Conservation (phyloP, 2,888 invertebrate species). For the Hypercompe scribonia region DNA sequence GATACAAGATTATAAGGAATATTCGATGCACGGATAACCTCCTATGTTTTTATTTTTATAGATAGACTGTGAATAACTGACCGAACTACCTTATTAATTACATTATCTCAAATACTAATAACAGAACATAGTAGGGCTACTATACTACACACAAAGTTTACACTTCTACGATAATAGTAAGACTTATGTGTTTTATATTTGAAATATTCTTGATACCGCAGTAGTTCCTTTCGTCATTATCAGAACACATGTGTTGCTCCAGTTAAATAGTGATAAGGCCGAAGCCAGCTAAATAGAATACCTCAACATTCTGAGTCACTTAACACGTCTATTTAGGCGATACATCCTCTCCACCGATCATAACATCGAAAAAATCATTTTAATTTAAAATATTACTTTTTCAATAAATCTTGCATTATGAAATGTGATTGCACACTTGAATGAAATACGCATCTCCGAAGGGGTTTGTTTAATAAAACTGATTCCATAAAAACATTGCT, state of each 20-base stretch:
- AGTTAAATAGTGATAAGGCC: constrained; percentile 37
- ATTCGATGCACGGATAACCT: not conserved
- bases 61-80: not conserved
- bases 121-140: not conserved
- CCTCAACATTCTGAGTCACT: constrained; percentile 30
- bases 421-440: constrained; percentile 18
- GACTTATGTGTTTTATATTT: too few relatives aligned
- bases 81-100: not conserved
- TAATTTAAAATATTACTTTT: not conserved
- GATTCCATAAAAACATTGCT: constrained; percentile 33
- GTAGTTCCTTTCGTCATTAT: too few relatives aligned
- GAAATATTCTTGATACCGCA: too few relatives aligned
- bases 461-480: constrained; percentile 34
- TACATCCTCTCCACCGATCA: constrained; percentile 18
- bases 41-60: too few relatives aligned
- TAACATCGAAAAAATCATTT: constrained; percentile 2
- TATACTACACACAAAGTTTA: too few relatives aligned
- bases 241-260: constrained; percentile 33
- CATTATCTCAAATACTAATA: not conserved
- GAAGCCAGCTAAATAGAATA: constrained; percentile 32
- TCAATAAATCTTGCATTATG: constrained; percentile 19
- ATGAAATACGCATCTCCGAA: constrained; percentile 16
- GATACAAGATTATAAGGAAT: too few relatives aligned
- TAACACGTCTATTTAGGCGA: constrained; percentile 22
- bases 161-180: too few relatives aligned